Conservation (phyloP, 1,140 invertebrate genomes). For the Coptotermes formosanus region DNA sequence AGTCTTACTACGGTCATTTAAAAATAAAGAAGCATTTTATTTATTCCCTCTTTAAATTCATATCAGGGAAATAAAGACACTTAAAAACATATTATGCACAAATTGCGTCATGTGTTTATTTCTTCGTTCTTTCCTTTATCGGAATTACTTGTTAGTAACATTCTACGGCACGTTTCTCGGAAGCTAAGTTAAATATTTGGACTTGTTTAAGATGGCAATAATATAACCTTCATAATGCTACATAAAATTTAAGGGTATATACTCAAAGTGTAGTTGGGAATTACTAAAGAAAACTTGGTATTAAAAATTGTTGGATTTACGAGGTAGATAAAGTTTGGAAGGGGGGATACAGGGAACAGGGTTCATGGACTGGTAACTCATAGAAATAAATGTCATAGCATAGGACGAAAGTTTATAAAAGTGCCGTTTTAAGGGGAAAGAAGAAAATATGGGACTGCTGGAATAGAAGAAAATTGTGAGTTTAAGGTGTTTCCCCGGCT, state of each 20-base stretch:
- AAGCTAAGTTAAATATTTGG: constrained; percentile 7
- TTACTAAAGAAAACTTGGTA: constrained; percentile 26
- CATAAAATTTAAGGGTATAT: constrained; percentile 10
- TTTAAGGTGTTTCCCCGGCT: neutral
- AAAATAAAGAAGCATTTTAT: too few species aligned
- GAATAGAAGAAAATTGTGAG: neutral
- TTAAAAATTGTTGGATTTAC: constrained; percentile 28
- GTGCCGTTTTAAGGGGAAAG: constrained; percentile 2
- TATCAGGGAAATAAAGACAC: neutral
- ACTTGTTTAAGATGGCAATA: neutral
- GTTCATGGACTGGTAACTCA: constrained; percentile 8
- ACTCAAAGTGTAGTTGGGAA: neutral
- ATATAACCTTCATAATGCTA: neutral
- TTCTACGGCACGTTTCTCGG: neutral
- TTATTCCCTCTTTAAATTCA: too few species aligned
- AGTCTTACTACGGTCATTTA: too few species aligned
- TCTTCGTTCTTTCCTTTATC: neutral
- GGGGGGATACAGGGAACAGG: constrained; percentile 3
- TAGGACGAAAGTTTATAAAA: constrained; percentile 23
- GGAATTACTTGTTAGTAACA: constrained; percentile 16
- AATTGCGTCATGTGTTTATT: neutral
- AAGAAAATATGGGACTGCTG: neutral
- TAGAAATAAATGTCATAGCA: constrained; percentile 14
- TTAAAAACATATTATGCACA: neutral
- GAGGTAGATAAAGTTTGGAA: constrained; percentile 22